phyloP scores from a whole-genome alignment of 2,888 invertebrate genomes.

The Bembecia ichneumoniformis region DNA sequence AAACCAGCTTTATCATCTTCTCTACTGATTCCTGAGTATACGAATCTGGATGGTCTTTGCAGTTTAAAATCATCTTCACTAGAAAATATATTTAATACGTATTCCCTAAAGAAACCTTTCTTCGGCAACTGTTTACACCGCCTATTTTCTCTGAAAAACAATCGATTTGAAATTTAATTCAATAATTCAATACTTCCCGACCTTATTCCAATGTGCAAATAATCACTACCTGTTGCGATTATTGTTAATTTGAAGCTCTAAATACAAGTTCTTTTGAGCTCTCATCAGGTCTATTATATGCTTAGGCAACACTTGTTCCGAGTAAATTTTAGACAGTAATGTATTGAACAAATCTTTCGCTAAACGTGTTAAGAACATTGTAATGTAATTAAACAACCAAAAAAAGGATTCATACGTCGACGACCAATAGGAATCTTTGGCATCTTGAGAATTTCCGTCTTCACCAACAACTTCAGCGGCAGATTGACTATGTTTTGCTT shows the following conservation, averaged over 20 bases:
- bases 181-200: too few species aligned
- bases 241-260: constrained; percentile 21
- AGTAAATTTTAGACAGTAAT: constrained; percentile 28
- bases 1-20: constrained; percentile 29
- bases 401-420: constrained; percentile 50
- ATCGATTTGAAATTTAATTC: neutral
- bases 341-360: constrained; percentile 37
- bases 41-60: constrained; percentile 16
- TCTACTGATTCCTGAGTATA: constrained; percentile 7
- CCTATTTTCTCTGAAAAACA: constrained; percentile 24
- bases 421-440: constrained; percentile 16
- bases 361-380: constrained; percentile 43
- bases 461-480: constrained; percentile 19
- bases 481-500: constrained; percentile 17
- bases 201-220: constrained; percentile 18
- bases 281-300: constrained; percentile 41
- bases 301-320: constrained; percentile 33
- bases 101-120: constrained; percentile 20
- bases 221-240: constrained; percentile 35
- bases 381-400: constrained; percentile 39
- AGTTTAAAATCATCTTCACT: constrained; percentile 33
- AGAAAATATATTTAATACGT: constrained; percentile 38
- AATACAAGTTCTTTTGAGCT: constrained; percentile 30
- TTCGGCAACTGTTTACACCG: constrained; percentile 14
- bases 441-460: constrained; percentile 22